Evolutionary conservation across 1,140 invertebrate genomes (phyloP).

Genomic region (Papilio helenus): DNA sequence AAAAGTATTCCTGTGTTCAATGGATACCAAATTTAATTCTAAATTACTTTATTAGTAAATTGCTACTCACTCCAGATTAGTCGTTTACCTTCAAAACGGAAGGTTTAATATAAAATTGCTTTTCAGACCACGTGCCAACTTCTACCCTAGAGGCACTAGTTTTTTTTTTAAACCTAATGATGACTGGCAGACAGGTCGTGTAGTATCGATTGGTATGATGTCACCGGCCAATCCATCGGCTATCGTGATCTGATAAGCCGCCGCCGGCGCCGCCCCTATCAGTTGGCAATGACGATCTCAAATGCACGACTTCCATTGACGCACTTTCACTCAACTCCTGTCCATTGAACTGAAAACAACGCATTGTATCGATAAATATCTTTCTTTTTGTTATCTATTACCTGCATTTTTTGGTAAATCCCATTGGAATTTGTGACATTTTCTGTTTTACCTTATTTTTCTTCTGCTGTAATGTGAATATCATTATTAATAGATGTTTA

Average conservation of each 20-base stretch:
- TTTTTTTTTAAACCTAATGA: conserved; percentile 26
- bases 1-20: not conserved
- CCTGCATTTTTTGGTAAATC: not conserved
- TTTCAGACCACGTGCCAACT: not conserved
- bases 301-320: not conserved
- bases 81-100: no score
- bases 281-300: not conserved
- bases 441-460: not conserved
- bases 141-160: not conserved
- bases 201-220: conserved; percentile 50
- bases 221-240: conserved; percentile 51
- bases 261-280: conserved; percentile 51
- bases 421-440: not conserved
- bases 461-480: not conserved
- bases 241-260: conserved; percentile 63
- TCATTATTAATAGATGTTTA: no score
- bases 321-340: not conserved
- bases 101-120: not conserved
- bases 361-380: not conserved
- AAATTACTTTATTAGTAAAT: not conserved
- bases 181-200: not conserved
- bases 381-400: not conserved
- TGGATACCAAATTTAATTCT: not conserved
- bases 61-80: not conserved
- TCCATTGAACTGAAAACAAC: not conserved